These are phyloP conservation scores for Oncorhynchus mykiss DNA, from an alignment of 2,113 vertebrate genomes.

Conservation along the genomic window DNA sequence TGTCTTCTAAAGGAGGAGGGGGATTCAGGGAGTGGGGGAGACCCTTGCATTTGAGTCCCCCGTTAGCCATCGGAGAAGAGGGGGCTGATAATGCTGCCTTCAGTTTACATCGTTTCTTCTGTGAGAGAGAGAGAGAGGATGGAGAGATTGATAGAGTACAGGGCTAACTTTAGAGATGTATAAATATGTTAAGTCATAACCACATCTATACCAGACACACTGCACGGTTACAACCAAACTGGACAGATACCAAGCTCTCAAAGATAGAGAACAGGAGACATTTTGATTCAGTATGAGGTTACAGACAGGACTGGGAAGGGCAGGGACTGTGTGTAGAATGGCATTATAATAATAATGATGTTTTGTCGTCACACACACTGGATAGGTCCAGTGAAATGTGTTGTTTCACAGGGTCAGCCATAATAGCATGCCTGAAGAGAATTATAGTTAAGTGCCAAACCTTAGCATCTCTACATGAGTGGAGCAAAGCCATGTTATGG, in stretches of 20 bases:
- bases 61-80: conserved; percentile 72
- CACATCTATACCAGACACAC: conserved; percentile 25
- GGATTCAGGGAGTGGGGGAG: conserved; percentile 77
- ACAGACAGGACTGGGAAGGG: conserved; percentile 17
- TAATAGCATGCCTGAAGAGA: too few relatives aligned
- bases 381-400: too few relatives aligned
- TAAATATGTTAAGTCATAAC: conserved; percentile 21
- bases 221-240: not conserved
- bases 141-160: conserved; percentile 1
- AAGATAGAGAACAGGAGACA: not conserved
- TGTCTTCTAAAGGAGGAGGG: conserved; percentile 70
- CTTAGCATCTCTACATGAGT: not conserved
- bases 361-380: not conserved
- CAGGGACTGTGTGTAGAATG: not conserved
- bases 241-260: too few relatives aligned
- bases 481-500: not conserved
- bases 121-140: conserved; percentile 14
- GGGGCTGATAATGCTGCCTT: conserved; percentile 78
- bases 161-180: not conserved
- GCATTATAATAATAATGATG: not conserved
- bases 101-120: conserved; percentile 95
- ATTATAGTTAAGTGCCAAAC: too few relatives aligned
- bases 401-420: too few relatives aligned
- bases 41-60: conserved; percentile 80
- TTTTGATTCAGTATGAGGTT: conserved; percentile 1